These are phyloP conservation scores for Chaetops frenatus DNA, from an alignment of 2,113 vertebrate species.

Conservation along the genomic window DNA sequence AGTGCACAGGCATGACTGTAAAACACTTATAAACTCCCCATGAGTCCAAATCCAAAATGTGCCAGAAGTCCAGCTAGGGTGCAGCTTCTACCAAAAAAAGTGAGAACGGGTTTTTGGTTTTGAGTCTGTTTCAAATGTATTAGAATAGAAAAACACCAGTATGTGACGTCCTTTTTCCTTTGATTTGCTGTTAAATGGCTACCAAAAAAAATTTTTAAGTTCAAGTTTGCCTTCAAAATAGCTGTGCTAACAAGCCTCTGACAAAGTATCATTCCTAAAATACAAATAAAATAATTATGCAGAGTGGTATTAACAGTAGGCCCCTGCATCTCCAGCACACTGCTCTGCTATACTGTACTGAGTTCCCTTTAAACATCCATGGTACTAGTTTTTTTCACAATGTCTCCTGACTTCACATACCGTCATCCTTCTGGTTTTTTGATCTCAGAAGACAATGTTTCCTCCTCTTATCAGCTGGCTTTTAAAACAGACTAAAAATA, in stretches of 20 bases:
- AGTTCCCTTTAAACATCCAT: neutral
- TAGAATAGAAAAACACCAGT: neutral
- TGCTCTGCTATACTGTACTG: fast-evolving
- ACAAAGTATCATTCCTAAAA: neutral
- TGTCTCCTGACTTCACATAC: neutral
- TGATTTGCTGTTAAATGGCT: neutral
- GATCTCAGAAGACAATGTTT: neutral
- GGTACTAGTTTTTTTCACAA: neutral
- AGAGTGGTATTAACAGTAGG: neutral
- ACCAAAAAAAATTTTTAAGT: neutral
- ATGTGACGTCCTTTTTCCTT: neutral
- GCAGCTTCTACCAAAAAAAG: neutral
- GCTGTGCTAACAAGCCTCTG: neutral
- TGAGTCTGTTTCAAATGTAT: neutral
- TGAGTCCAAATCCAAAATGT: neutral
- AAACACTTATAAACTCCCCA: neutral
- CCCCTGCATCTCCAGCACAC: neutral
- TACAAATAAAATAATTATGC: fast-evolving
- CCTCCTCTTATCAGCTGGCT: neutral
- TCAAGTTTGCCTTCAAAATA: neutral
- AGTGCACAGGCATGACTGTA: neutral
- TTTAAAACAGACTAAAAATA: neutral
- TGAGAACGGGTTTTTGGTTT: neutral
- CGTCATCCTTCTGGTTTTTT: neutral
- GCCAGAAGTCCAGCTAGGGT: neutral